These are phyloP conservation scores for Schizothorax lantsangensis DNA, from an alignment of 2,797 vertebrate genomes.

Conservation along the genomic window DNA sequence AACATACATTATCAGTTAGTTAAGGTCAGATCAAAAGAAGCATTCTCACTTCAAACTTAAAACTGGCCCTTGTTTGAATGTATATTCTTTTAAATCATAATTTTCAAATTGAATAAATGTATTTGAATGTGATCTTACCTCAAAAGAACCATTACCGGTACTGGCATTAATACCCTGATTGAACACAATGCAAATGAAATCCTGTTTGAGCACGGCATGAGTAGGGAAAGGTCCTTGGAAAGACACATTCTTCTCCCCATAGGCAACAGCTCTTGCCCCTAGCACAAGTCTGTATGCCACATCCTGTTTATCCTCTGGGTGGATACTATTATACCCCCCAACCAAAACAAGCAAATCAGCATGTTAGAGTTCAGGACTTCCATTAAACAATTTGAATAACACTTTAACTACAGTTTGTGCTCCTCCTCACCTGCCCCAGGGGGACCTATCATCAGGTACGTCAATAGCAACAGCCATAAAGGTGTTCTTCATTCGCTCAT, in stretches of 20 bases:
- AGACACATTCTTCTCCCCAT: conserved; percentile 75
- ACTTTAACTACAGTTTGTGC: background rate
- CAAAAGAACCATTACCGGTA: conserved; percentile 70
- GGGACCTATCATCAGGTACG: conserved; percentile 83
- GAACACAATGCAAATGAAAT: conserved; percentile 78
- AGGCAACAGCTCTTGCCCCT: conserved; percentile 88
- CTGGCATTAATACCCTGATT: conserved; percentile 74
- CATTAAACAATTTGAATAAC: background rate
- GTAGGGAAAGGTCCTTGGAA: conserved; percentile 88
- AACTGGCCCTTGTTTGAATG: background rate
- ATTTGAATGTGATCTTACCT: conserved; percentile 77
- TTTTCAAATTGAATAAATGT: background rate
- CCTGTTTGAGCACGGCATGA: conserved; percentile 44
- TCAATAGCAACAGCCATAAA: conserved; percentile 94
- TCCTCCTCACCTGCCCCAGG: conserved; percentile 79
- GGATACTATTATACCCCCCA: conserved; percentile 77
- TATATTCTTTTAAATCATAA: background rate
- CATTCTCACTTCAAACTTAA: background rate
- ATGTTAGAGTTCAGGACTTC: background rate
- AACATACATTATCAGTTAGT: background rate
- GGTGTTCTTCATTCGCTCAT: conserved; percentile 82
- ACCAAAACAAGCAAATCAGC: conserved; percentile 3
- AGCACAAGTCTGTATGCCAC: conserved; percentile 84
- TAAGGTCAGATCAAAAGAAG: background rate
- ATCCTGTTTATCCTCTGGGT: conserved; percentile 88